phyloP scores from a whole-genome alignment of 2,888 invertebrate species.

The Hemistola chrysoprasaria region DNA sequence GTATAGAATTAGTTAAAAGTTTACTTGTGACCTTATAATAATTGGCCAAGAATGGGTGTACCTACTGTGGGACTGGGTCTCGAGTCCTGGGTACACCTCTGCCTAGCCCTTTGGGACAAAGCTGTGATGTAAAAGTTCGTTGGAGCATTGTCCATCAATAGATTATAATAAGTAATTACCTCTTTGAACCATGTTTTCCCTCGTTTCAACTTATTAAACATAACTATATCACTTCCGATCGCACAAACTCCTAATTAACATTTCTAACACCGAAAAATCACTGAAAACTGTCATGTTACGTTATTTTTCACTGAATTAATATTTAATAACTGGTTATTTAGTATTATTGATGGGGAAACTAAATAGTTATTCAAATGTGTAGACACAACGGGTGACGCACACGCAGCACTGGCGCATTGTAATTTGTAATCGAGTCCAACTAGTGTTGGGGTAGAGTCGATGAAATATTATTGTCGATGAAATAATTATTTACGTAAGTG shows the following conservation, averaged over 20 bases:
- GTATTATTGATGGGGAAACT: slow-evolving; percentile 9
- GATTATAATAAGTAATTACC: slow-evolving; percentile 6
- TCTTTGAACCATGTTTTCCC: slow-evolving; percentile 21
- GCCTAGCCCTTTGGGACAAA: too few relatives aligned
- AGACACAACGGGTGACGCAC: slow-evolving; percentile 18
- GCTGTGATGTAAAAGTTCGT: too few relatives aligned
- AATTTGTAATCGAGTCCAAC: slow-evolving; percentile 5
- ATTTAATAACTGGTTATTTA: slow-evolving; percentile 2
- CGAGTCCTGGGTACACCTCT: too few relatives aligned
- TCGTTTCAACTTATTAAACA: slow-evolving; percentile 19
- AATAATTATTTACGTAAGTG: too few relatives aligned
- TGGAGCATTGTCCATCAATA: too few relatives aligned
- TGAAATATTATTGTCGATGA: slow-evolving; percentile 10
- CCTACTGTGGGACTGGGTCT: too few relatives aligned
- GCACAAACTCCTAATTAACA: slow-evolving; percentile 2
- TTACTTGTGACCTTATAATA: too few relatives aligned
- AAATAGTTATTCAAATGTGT: slow-evolving; percentile 13
- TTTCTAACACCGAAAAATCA: slow-evolving; percentile 8
- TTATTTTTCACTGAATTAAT: slow-evolving; percentile 6
- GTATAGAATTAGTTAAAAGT: too few relatives aligned
- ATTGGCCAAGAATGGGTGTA: too few relatives aligned
- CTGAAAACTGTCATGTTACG: slow-evolving; percentile 8
- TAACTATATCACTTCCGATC: slow-evolving; percentile 15
- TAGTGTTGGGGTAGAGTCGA: slow-evolving; percentile 11
- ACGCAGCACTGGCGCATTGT: slow-evolving; percentile 9